Base-by-base conservation (phyloP, 1,140 invertebrate genomes). In the Drosophila malerkotliana region DNA sequence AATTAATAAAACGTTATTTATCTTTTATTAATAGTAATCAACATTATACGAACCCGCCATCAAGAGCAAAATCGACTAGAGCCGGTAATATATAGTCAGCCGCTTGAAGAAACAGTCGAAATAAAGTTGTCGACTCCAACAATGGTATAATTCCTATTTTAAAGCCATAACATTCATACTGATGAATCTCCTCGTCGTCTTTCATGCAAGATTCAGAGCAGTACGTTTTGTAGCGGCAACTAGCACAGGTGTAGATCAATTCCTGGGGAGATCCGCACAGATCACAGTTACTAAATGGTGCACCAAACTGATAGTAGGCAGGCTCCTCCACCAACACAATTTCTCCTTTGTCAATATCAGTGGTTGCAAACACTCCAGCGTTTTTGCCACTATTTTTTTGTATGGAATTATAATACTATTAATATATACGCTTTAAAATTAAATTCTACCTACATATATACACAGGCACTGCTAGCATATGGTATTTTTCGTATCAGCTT, bases 81-180 rank as follows among this genome's bases (percentile, higher is more conserved):
- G 55, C 51, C 8, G 75, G 44, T 32, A 26, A 41, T 45, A 78
- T 37, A 56, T 62, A 78, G 14, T 78, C 54, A 6, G 54, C 45
- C 21, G 68, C 18, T 24, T 63, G 21, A 10, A 73, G 3, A 51
- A 81, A 81, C 8, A 61, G 52, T 32, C 74, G 52, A 34, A 68
- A 78, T 14, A 81, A 24, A 0, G 72, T 34, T 6, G 51, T 21
- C 0, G 54, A 51, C 21, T 81, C 73, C 10, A 81, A 39, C 67
- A 82, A 68, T n/a, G 55, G 79, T 63, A 81, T 61, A 4, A 81
- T 1, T 6, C 73, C 79, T 63, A 82, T 73, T 49, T 49, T 48
- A 21, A 57, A 82, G 5, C 67, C 74, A 45, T 47, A 30, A 3
- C 79, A 81, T 30, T 81, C 79, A 51, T 14, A 7, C 30, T 48